Evolutionary conservation across 2,888 invertebrate species (phyloP), one percentile per base, ranked within the genome.

Genomic region (Harpagoxenus sublaevis): DNA sequence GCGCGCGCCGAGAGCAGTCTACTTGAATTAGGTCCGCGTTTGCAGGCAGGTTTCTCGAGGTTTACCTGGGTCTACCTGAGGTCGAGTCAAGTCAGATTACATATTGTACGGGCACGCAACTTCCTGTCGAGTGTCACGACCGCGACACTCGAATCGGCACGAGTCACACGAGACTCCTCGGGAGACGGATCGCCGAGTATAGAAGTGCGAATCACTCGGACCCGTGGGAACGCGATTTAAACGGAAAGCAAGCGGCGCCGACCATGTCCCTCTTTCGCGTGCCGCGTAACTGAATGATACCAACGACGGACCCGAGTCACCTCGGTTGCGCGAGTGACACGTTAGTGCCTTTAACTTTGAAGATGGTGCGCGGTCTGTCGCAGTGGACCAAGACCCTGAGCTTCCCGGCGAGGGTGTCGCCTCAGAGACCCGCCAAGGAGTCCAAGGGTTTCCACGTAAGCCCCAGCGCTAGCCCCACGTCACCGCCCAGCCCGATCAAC

Each of bases 301-400:
- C 77, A 55, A 10, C 48, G 31, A 3, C 62, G 23, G n/a, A 48
- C 8, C 6, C 75, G 77, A 42, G 48, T 71, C 12, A 23, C 23
- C 60, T 60, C 79, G 48, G 48, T 57, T 28, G 45, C 31, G 23
- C 73, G 45, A 71, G 79, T 73, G 79, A 81, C 73, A 81, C 73
- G 23, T 73, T 73, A 60, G 79, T 81, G 79, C 18, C 35, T 73
- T 57, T 31, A 45, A 81, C 60, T 42, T 70, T 53, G 60, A 96
- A 96, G 94, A 98, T 98, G 98, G 98, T 98, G 95, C 97, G 98
- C 92, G 98, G 98, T 96, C 96, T 98, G 94, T 97, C 98, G 87
- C 98, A 98, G 96, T 98, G 98, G 98, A 98, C 98, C 95, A 98
- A 98, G 96, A 98, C 98, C 92, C 96, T 98, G 94, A 98, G 98